Conservation (phyloP, 2,888 invertebrate species). For the Ophioninae sp. region DNA sequence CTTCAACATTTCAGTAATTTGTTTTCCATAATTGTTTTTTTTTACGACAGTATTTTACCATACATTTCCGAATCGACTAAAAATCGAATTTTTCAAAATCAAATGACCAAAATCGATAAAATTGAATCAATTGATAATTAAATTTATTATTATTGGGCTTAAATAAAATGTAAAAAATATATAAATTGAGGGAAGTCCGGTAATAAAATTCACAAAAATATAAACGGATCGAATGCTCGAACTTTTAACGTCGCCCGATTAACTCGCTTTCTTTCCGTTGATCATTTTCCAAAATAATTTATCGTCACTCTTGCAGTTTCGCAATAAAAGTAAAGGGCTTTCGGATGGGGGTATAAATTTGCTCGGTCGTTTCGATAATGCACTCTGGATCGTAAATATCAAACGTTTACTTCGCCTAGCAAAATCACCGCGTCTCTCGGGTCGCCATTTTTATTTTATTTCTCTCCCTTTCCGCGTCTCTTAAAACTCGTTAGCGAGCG, state of each 20-base stretch:
- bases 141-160: background rate
- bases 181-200: background rate
- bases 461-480: slow-evolving; percentile 14
- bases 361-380: slow-evolving; percentile 54
- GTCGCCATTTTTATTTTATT: slow-evolving; percentile 12
- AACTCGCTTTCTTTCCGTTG: background rate
- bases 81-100: too few relatives aligned
- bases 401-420: slow-evolving; percentile 48
- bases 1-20: too few relatives aligned
- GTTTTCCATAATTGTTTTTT: too few relatives aligned
- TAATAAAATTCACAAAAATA: slow-evolving; percentile 2
- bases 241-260: background rate
- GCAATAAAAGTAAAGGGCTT: slow-evolving; percentile 32
- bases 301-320: slow-evolving; percentile 17
- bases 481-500: slow-evolving; percentile 4
- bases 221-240: background rate
- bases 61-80: too few relatives aligned
- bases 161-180: background rate
- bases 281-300: slow-evolving; percentile 28
- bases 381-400: slow-evolving; percentile 53
- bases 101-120: too few relatives aligned
- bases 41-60: too few relatives aligned
- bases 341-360: slow-evolving; percentile 19
- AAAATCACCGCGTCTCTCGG: slow-evolving; percentile 26
- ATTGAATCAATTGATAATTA: background rate